phyloP scores from a whole-genome alignment of 2,797 vertebrate species.

The Mus spretus region DNA sequence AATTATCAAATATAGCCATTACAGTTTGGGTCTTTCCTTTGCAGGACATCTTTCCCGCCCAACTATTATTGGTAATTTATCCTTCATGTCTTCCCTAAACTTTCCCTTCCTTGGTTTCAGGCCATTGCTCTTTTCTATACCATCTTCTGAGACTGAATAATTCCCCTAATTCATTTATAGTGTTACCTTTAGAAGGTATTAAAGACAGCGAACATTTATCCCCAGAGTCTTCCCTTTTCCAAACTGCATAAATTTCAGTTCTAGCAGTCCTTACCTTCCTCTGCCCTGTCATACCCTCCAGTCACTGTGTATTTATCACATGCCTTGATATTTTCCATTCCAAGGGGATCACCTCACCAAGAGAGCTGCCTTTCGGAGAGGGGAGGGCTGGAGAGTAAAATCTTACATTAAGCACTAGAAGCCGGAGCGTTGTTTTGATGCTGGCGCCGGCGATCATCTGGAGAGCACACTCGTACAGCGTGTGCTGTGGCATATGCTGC shows the following conservation, averaged over 20 bases:
- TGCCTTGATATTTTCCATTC: constrained; percentile 13
- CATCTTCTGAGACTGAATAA: constrained; percentile 81
- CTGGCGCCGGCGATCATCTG: constrained; percentile 65
- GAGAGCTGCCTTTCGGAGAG: constrained; percentile 3
- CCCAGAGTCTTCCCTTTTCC: constrained; percentile 33
- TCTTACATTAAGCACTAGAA: constrained; percentile 8
- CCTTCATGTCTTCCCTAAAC: constrained; percentile 84
- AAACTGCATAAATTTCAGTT: constrained; percentile 70
- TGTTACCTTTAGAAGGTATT: constrained; percentile 72
- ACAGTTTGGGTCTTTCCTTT: constrained; percentile 70
- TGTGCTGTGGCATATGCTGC: constrained; percentile 84
- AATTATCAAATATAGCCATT: constrained; percentile 78
- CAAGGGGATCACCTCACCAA: not conserved
- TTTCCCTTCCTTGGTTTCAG: constrained; percentile 86
- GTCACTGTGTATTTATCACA: constrained; percentile 57
- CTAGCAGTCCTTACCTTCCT: constrained; percentile 48
- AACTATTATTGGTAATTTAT: constrained; percentile 84
- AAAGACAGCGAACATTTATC: constrained; percentile 73
- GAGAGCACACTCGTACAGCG: constrained; percentile 22
- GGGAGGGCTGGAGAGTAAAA: not conserved
- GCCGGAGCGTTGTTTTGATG: constrained; percentile 62
- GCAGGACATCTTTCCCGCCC: constrained; percentile 74
- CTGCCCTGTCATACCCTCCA: not conserved
- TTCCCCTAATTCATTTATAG: constrained; percentile 67
- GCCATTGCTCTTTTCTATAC: constrained; percentile 83